These are phyloP conservation scores for Dendrophyllia cribrosa DNA, from an alignment of 64 coral and sea anemone species.

Conservation along the genomic window DNA sequence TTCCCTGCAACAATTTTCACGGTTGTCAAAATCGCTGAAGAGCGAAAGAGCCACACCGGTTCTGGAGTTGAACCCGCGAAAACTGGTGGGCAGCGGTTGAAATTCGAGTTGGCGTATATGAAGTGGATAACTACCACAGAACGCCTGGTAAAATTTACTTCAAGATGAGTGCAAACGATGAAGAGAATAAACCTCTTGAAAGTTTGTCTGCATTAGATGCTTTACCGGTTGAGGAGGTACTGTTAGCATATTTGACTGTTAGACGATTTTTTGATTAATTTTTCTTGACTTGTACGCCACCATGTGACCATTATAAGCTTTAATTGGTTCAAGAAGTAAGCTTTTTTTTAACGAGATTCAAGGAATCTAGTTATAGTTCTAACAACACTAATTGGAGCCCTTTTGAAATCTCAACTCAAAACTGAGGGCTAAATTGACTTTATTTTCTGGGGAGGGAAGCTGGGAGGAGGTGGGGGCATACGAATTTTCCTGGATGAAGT, in stretches of 20 bases:
- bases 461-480: too few species aligned
- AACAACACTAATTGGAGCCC: too few species aligned
- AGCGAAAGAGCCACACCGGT: background rate
- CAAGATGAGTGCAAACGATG: background rate
- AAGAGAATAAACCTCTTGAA: background rate
- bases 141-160: too few species aligned
- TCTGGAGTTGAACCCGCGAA: background rate
- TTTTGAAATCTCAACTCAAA: too few species aligned
- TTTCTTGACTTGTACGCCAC: background rate
- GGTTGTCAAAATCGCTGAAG: too few species aligned
- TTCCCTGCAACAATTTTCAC: background rate
- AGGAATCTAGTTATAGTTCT: too few species aligned
- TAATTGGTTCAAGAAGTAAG: too few species aligned
- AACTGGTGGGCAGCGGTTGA: background rate
- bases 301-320: too few species aligned
- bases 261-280: background rate
- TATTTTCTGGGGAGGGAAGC: too few species aligned
- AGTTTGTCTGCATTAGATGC: background rate
- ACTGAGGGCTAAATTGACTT: too few species aligned
- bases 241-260: background rate
- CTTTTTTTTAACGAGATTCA: too few species aligned
- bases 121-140: background rate
- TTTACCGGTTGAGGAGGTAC: slow-evolving; percentile 9
- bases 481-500: too few species aligned
- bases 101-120: background rate